Evolutionary conservation across 2,113 vertebrate species (phyloP).

Genomic region (Oncorhynchus kisutch): DNA sequence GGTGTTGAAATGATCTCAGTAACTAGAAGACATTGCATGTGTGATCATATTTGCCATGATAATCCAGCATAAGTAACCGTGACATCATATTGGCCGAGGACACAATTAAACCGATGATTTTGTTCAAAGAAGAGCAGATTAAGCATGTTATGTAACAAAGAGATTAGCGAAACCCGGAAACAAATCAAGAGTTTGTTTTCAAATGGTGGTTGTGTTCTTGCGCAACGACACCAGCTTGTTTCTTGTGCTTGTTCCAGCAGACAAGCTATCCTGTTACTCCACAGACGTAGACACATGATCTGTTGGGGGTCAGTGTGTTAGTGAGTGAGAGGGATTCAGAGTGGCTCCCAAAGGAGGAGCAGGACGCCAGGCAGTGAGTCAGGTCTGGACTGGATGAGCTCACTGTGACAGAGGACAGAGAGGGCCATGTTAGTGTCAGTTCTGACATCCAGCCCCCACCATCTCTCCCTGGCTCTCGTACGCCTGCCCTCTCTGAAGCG

Average conservation of each 20-base stretch:
- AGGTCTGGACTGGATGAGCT: slow-evolving; percentile 58
- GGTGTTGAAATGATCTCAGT: slow-evolving; percentile 1
- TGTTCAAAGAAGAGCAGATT: slow-evolving; percentile 6
- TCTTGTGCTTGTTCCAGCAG: slow-evolving; percentile 28
- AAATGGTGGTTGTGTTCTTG: slow-evolving; percentile 20
- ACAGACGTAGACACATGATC: slow-evolving; percentile 39
- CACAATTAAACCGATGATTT: not conserved
- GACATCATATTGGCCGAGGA: not conserved
- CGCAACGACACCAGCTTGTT: slow-evolving; percentile 20
- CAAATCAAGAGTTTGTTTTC: slow-evolving; percentile 41
- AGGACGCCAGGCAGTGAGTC: slow-evolving; percentile 31
- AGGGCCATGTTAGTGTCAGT: slow-evolving; percentile 58
- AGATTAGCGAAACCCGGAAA: not conserved
- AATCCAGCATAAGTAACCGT: not conserved
- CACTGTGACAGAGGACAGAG: slow-evolving; percentile 67
- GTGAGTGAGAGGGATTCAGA: slow-evolving; percentile 43
- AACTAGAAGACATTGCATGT: not conserved
- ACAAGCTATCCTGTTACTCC: slow-evolving; percentile 54
- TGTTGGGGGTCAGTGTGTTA: slow-evolving; percentile 44
- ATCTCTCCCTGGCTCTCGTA: slow-evolving; percentile 9
- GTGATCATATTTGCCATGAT: not conserved
- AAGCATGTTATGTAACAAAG: not conserved
- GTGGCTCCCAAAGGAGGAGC: slow-evolving; percentile 6
- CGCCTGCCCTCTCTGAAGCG: too few species aligned
- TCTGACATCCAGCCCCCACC: slow-evolving; percentile 5